Evolutionary conservation across 2,888 invertebrate species (phyloP), one percentile per base, ranked within the genome.

Genomic region (Nomada fabriciana): DNA sequence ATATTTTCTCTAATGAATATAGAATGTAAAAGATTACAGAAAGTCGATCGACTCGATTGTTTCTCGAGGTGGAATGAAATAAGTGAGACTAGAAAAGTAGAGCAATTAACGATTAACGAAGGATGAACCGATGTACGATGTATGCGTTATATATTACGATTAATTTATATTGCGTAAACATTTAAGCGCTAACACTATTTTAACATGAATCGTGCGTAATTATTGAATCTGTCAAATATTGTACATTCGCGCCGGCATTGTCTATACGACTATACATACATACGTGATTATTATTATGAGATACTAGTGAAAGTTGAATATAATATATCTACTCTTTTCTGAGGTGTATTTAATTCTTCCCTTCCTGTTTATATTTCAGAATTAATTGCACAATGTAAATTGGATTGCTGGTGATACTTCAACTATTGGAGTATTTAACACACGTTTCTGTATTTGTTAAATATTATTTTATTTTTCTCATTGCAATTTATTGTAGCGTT

Each of bases 241-340:
- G 91, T 91, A 91, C 89, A 91, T 91, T 91, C 86, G 88, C 86
- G 84, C 87, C 87, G 85, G 83, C 86, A 88, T 89, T 89, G 86
- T 85, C 85, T 90, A 88, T 86, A 80, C 84, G 69, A 88, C 52
- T 80, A 81, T 86, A 90, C 88, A 85, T 82, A 80, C 67, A 63
- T 80, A 79, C 78, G 72, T 76, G 76, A 89, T 87, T 83, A 87
- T 87, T 86, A 88, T 86, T 84, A 87, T 88, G 72, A 80, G 76
- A 83, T 84, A 87, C 76, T 89, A 89, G 85, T 87, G 86, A 86
- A 89, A 87, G 88, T 91, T 90, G 89, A 91, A 91, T 91, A 91
- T 89, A 90, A 83, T 82, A 89, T 89, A 89, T 89, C 90, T 88
- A 88, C 80, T 87, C 89, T 90, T 90, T 69, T 70, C 80, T 71